Evolutionary conservation across 1,140 invertebrate species (phyloP).

Genomic region (Pantala flavescens): DNA sequence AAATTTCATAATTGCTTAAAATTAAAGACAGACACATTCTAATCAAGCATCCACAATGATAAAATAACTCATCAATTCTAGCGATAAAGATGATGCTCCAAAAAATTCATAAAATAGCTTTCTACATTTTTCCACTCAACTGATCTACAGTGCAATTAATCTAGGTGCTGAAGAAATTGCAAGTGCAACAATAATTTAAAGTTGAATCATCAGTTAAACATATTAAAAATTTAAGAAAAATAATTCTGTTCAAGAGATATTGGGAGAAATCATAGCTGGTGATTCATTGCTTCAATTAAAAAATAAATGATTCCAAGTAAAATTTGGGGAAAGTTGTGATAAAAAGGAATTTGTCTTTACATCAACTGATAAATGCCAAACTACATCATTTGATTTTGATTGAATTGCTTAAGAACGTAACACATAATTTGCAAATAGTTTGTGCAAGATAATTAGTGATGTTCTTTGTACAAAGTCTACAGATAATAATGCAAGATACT

Average conservation of each 20-base stretch:
- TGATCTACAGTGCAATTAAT: background rate
- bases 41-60: background rate
- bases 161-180: background rate
- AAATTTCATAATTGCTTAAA: too few relatives aligned
- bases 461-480: background rate
- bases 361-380: conserved; percentile 2
- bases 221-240: background rate
- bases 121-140: background rate
- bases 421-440: background rate
- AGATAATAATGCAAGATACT: background rate
- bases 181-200: background rate
- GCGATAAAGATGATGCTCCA: background rate
- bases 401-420: too few relatives aligned
- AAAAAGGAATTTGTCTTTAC: background rate
- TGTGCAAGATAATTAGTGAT: background rate
- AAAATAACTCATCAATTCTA: background rate
- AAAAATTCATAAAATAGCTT: background rate
- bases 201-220: background rate
- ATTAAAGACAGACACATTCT: too few relatives aligned
- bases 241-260: too few relatives aligned
- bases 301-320: background rate
- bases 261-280: too few relatives aligned
- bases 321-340: too few relatives aligned
- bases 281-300: background rate
- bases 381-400: too few relatives aligned